Evolutionary conservation across 2,888 invertebrate genomes (phyloP), one percentile per base, ranked within the genome.

Genomic region (Ptychoptera contaminata): DNA sequence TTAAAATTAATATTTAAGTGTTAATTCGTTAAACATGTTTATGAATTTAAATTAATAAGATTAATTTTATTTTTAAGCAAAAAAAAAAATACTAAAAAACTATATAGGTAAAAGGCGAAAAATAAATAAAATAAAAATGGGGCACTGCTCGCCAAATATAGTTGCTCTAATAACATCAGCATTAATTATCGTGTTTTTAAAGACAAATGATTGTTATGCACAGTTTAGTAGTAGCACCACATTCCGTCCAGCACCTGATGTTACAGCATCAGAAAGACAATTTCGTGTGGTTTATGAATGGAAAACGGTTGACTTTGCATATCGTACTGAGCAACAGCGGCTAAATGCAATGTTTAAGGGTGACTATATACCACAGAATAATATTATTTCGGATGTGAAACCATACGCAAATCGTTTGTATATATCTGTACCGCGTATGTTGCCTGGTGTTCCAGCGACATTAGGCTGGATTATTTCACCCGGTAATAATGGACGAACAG

Each of bases 251-350:
- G 23, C 23, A 23, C 23, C 23, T 23, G 52, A 51, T 9, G 51
- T 55, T 14, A 46, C 60, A 53, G 37, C 53, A 30, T 51, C 46
- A 35, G 56, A 56, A 35, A 46, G 54, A 56, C 74, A 75, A 56
- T 81, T 82, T 61, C 69, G 73, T 47, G 81, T 80, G 31, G 71
- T 77, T 47, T 78, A 79, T 63, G 79, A 82, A 65, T 83, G 82
- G 82, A 75, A 73, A 57, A 71, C 70, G 49, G 66, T 82, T 49
- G 78, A 82, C 57, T 79, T 76, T 63, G 72, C 73, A 30, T 83
- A 80, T 79, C 72, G 71, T 34, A 69, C 68, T 49, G 71, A 70
- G 41, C 72, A 69, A 50, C 67, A 68, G 14, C 71, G 72, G 49
- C 64, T 69, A 40, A 63, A 62, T 48, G 77, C 74, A 48, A 58